Percentiles rank a stretch among this genome's conserved stretches.
Conservation (phyloP, 35 echinoderm and acorn worm species). For the Stichopus chloronotus region DNA sequence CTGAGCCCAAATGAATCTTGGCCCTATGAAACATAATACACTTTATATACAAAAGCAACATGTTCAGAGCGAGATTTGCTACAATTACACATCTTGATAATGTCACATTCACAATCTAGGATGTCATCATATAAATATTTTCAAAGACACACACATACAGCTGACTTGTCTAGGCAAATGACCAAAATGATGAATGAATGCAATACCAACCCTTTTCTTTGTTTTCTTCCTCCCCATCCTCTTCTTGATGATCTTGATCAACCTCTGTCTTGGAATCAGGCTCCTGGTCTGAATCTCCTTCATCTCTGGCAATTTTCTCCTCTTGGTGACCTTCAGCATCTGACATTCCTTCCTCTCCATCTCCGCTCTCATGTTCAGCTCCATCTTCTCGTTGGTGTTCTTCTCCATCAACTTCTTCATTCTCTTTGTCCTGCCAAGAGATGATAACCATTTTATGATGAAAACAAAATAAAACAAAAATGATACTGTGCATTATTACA, state of each 20-base stretch:
- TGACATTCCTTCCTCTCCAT: slow-evolving; percentile 24
- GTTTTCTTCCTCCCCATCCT: slow-evolving; percentile 16
- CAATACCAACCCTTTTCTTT: neutral
- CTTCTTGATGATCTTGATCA: neutral
- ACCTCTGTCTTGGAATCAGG: neutral
- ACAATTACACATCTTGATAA: no score
- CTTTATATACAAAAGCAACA: no score
- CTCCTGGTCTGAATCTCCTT: slow-evolving; percentile 29
- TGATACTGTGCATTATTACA: neutral
- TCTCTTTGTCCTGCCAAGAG: neutral
- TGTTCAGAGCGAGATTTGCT: no score
- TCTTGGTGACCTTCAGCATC: slow-evolving; percentile 21
- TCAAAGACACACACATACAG: no score
- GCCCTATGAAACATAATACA: no score
- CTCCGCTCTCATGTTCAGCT: slow-evolving; percentile 9
- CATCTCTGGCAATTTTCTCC: slow-evolving; percentile 8
- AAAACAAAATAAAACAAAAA: neutral
- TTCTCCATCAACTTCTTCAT: neutral
- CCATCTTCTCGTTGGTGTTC: neutral
- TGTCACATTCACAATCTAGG: no score
- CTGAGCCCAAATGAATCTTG: no score
- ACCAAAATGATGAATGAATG: no score
- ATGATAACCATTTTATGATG: neutral
- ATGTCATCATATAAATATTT: no score
- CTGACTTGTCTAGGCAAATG: no score